These are phyloP conservation scores for Drosophila simulans DNA, from an alignment of 1,140 invertebrate species.

Conservation along the genomic window DNA sequence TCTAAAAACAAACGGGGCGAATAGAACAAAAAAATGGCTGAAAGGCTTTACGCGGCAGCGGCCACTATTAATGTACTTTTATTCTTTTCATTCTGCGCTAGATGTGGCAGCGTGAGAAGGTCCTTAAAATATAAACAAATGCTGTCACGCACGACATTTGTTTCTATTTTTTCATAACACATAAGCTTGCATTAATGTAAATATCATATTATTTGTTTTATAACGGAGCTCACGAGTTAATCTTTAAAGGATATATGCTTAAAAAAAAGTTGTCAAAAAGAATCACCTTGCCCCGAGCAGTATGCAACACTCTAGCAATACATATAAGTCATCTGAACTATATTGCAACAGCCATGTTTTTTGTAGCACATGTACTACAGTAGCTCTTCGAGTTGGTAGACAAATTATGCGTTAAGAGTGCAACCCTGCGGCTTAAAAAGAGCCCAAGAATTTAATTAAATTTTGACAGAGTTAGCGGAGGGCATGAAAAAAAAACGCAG, in stretches of 20 bases:
- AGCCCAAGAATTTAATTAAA: slow-evolving; percentile 76
- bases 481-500: slow-evolving; percentile 10
- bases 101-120: background rate
- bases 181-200: background rate
- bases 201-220: no score
- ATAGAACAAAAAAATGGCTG: slow-evolving; percentile 11
- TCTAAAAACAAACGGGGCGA: slow-evolving; percentile 41
- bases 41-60: slow-evolving; percentile 15
- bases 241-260: background rate
- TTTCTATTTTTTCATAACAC: background rate
- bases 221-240: background rate
- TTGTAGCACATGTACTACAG: slow-evolving; percentile 29
- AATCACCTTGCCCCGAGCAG: slow-evolving; percentile 19
- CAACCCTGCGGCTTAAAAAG: slow-evolving; percentile 68
- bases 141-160: background rate
- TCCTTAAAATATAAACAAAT: background rate
- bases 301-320: slow-evolving; percentile 23
- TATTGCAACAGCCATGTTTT: slow-evolving; percentile 6
- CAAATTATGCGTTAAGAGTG: slow-evolving; percentile 71
- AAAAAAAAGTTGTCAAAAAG: background rate
- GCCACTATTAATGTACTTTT: slow-evolving; percentile 41
- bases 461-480: slow-evolving; percentile 51
- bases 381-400: slow-evolving; percentile 29
- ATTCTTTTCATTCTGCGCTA: background rate
- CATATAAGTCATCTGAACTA: slow-evolving; percentile 6